Evolutionary conservation across 2,113 vertebrate species (phyloP), one percentile per base, ranked within the genome.

Genomic region (Clarias macrocephalus): DNA sequence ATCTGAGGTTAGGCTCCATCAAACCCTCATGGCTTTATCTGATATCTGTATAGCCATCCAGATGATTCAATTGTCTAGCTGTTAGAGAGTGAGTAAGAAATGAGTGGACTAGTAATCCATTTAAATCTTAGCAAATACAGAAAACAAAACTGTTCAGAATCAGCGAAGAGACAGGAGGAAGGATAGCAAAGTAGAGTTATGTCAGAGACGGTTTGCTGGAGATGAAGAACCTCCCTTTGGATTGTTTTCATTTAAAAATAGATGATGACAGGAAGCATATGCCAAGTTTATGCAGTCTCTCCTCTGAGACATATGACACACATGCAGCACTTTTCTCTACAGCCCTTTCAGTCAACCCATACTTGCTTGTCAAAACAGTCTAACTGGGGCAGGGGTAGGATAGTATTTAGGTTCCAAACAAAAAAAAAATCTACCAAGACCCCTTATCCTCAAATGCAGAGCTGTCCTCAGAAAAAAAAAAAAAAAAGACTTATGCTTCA

Each of bases 241-340:
- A 86, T 85, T 90, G 88, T 88, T 89, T 85, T 85, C 80, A 88
- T 90, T 90, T 80, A 88, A 87, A 90, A 86, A 79, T 73, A 48
- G 72, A 89, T 60, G 80, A 86, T 90, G 89, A 90, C 66, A 79
- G 88, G 80, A 80, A 80, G 75, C 84, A 90, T 87, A 86, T 86
- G 60, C 56, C 85, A 75, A 15, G n/a, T 66, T 82, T 65, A 54
- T 19, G 56, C 84, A 72, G 42, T 65, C 81, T 80, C 57, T 79
- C 33, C 65, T 56, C 82, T 72, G 60, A 79, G 79, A 83, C 63
- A 83, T n/a, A 76, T 76, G 25, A 79, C 48, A 28, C 28, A 73
- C 77, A 84, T 60, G 42, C 37, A 52, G 16, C 52, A 82, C 59
- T 65, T 48, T 82, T 63, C 33, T 7, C 37, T 18, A 48, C 12